Base-by-base conservation (phyloP, 2,113 vertebrate genomes). In the Pygoscelis adeliae region DNA sequence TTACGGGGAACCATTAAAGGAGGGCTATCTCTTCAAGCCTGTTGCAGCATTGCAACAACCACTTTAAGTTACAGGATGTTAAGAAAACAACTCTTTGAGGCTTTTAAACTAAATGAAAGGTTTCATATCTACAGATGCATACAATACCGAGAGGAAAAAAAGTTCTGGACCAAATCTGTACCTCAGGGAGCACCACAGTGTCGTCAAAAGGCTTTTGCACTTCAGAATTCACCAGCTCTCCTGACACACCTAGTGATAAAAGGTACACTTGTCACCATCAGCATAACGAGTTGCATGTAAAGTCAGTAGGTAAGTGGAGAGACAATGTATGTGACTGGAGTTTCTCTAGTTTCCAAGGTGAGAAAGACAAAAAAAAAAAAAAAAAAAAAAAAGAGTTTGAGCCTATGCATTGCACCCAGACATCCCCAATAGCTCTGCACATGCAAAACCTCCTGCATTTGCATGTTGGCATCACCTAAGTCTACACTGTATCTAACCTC, bases 201-300 rank as follows among this genome's bases (percentile, higher is more conserved):
- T 92, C 81, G 53, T 42, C 94, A 71, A 81, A 76, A 46, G 70
- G 59, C n/a, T 72, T 91, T 2, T 83, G 87, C 15, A 5, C n/a
- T 81, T 65, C 62, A 58, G 66, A 59, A 70, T 66, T 81, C 91
- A 42, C 36, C 47, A 36, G 40, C 47, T 80, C 44, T 82, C 46
- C 78, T 34, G 77, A 67, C 23, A 80, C 15, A 85, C 81, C 96
- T 97, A 52, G 70, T 46, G 44, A 93, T 32, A 89, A 89, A 95
- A 89, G 9, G 56, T 15, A 91, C 25, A 38, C 11, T 53, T 52
- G 49, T 95, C 67, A 96, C 26, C 53, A 56, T 36, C 36, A 87
- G 69, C 9, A 44, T 34, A 70, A 73, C 0, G 0, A 50, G 40
- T 30, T 58, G 46, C 44, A 77, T 5, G 29, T 58, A 55, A 88